Evolutionary conservation across 2,888 invertebrate species (phyloP).

Genomic region (Lomographa bimaculata): DNA sequence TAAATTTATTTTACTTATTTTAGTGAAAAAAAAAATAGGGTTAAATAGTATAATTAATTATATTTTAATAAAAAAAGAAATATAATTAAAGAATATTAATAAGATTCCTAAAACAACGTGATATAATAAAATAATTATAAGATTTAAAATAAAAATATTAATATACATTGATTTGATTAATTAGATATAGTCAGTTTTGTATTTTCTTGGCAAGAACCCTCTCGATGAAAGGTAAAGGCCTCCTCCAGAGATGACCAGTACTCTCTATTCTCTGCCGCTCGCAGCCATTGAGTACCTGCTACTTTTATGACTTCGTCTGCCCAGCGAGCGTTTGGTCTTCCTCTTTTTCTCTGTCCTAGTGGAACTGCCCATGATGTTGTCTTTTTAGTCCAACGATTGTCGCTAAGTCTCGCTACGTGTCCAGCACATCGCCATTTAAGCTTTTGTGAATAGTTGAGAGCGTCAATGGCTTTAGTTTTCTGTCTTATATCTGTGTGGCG

Average conservation of each 20-base stretch:
- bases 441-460: constrained; percentile 20
- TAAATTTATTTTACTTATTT: too few species aligned
- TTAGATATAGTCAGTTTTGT: too few species aligned
- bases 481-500: constrained; percentile 14
- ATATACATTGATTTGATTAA: too few species aligned
- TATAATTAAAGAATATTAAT: too few species aligned
- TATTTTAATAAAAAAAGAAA: too few species aligned
- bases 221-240: constrained; percentile 1
- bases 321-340: constrained; percentile 12
- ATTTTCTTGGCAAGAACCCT: not conserved
- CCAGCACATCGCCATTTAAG: constrained; percentile 28
- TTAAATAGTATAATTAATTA: too few species aligned
- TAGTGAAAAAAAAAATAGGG: too few species aligned
- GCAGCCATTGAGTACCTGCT: constrained; percentile 18
- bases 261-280: constrained; percentile 15
- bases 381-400: constrained; percentile 4
- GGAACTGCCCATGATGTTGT: constrained; percentile 4
- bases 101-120: too few species aligned
- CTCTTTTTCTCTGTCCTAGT: constrained; percentile 9
- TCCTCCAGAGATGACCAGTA: constrained; percentile 20
- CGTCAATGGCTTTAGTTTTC: constrained; percentile 22
- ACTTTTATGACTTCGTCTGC: constrained; percentile 18
- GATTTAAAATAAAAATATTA: too few species aligned
- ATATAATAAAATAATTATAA: too few species aligned
- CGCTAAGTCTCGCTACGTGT: constrained; percentile 9